Conservation (phyloP, 2,888 invertebrate genomes). For the Yponomeuta cagnagella region DNA sequence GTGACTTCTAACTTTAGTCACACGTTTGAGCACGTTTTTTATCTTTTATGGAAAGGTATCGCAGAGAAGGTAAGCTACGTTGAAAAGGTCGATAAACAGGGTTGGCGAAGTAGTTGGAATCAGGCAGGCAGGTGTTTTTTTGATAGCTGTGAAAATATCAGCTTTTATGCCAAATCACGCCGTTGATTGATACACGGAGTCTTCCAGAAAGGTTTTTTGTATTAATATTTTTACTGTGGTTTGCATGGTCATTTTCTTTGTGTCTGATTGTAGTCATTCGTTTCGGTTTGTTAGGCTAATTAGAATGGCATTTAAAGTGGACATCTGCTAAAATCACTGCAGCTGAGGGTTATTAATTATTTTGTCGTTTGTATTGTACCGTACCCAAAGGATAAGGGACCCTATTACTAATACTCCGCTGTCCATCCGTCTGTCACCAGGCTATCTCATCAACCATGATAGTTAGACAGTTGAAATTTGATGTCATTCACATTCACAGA, state of each 20-base stretch:
- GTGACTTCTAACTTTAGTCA: neutral
- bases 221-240: slow-evolving; percentile 28
- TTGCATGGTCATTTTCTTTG: slow-evolving; percentile 10
- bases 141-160: slow-evolving; percentile 25
- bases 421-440: too few species aligned
- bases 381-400: too few species aligned
- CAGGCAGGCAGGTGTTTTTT: slow-evolving; percentile 16
- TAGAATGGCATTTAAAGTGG: slow-evolving; percentile 1
- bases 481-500: too few species aligned
- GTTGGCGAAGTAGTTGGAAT: slow-evolving; percentile 25
- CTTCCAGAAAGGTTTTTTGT: slow-evolving; percentile 4
- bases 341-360: neutral
- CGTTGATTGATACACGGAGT: slow-evolving; percentile 15
- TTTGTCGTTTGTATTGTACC: neutral
- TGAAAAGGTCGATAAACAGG: slow-evolving; percentile 26
- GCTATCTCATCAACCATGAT: too few species aligned
- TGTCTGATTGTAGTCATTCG: slow-evolving; percentile 5
- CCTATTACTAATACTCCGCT: too few species aligned
- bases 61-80: too few species aligned
- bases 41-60: too few species aligned
- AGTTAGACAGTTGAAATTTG: too few species aligned
- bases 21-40: too few species aligned
- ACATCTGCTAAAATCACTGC: slow-evolving; percentile 8
- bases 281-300: slow-evolving; percentile 12
- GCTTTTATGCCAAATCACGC: slow-evolving; percentile 34